A percentile compares a stretch with the other conserved stretches of the same genome.
Evolutionary conservation across 2,888 invertebrate species (phyloP).

Genomic region (Andricus curvator): DNA sequence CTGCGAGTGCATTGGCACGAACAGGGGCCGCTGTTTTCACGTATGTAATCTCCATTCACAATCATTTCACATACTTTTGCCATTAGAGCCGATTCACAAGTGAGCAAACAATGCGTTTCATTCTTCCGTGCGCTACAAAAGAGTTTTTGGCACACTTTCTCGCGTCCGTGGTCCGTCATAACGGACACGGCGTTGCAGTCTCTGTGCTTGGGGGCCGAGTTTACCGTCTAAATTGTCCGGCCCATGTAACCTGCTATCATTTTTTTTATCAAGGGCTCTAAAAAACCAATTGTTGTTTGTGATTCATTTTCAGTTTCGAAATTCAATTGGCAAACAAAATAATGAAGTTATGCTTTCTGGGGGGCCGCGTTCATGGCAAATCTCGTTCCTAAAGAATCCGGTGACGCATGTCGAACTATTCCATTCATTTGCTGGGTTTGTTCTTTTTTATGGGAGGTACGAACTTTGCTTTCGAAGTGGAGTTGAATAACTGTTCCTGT

Average conservation of each 20-base stretch:
- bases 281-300: background rate
- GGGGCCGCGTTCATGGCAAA: background rate
- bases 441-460: background rate
- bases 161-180: slow-evolving; percentile 62
- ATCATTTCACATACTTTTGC: slow-evolving; percentile 77
- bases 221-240: slow-evolving; percentile 8
- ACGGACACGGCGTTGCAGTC: slow-evolving; percentile 58
- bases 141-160: slow-evolving; percentile 67
- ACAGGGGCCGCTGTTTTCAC: slow-evolving; percentile 69
- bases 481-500: slow-evolving; percentile 17
- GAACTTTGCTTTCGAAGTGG: slow-evolving; percentile 1
- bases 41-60: slow-evolving; percentile 76
- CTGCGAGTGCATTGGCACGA: slow-evolving; percentile 51
- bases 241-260: background rate
- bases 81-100: slow-evolving; percentile 75
- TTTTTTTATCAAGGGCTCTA: background rate
- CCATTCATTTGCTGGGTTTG: slow-evolving; percentile 9
- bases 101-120: slow-evolving; percentile 72
- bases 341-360: background rate
- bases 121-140: slow-evolving; percentile 66
- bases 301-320: slow-evolving; percentile 12
- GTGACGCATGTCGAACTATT: background rate
- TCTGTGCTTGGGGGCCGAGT: background rate
- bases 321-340: slow-evolving; percentile 11
- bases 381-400: slow-evolving; percentile 17